A percentile compares a stretch with the other conserved stretches of the same genome.
Evolutionary conservation across 2,888 invertebrate species (phyloP).

Genomic region (Eilema sororculum): DNA sequence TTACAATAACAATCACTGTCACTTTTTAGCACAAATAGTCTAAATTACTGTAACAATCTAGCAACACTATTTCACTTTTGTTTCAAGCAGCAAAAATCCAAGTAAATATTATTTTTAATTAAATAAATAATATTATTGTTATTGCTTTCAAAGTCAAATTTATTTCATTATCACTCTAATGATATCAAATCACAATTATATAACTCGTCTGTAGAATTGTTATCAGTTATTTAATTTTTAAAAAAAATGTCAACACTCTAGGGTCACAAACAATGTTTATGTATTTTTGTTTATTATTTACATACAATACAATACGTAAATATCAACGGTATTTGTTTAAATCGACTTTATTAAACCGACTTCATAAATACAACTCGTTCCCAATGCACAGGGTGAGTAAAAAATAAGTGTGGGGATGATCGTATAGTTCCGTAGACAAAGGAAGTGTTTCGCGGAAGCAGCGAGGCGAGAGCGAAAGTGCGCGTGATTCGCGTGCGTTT

Average conservation of each 20-base stretch:
- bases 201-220: background rate
- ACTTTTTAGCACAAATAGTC: slow-evolving; percentile 13
- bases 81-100: background rate
- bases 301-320: background rate
- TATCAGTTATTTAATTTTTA: background rate
- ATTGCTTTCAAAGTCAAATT: background rate
- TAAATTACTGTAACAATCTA: slow-evolving; percentile 7
- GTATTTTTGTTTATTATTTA: slow-evolving; percentile 5
- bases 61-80: slow-evolving; percentile 5
- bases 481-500: slow-evolving; percentile 73
- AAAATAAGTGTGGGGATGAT: slow-evolving; percentile 5
- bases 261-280: background rate
- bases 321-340: background rate
- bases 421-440: slow-evolving; percentile 35
- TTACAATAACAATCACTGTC: slow-evolving; percentile 16
- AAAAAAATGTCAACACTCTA: background rate
- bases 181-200: background rate
- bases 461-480: slow-evolving; percentile 80
- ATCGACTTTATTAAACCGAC: background rate
- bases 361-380: background rate
- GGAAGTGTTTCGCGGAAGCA: slow-evolving; percentile 64
- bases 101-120: background rate
- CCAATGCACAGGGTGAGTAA: background rate
- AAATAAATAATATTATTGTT: background rate
- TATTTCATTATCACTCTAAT: background rate